phyloP scores from a whole-genome alignment of 2,797 vertebrate species.

The Macropus fuliginosus region DNA sequence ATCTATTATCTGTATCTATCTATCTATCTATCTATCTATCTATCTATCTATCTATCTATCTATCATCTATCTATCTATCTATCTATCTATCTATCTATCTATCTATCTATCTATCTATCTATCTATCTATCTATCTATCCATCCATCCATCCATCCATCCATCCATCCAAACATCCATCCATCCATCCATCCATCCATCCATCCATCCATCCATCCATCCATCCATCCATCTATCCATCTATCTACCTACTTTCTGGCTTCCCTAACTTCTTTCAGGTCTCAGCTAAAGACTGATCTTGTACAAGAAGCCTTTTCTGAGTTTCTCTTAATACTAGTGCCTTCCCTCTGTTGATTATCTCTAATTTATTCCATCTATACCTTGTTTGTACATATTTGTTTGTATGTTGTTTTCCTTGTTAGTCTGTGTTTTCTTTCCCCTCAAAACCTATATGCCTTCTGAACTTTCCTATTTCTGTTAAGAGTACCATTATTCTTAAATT shows the following conservation, averaged over 20 bases:
- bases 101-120: rapidly evolving
- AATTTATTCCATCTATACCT: background rate
- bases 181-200: background rate
- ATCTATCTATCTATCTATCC: rapidly evolving
- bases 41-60: too few relatives aligned
- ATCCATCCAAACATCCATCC: too few relatives aligned
- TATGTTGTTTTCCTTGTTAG: background rate
- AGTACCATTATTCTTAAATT: background rate
- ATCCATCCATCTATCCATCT: too few relatives aligned
- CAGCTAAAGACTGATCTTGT: background rate
- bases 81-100: too few relatives aligned
- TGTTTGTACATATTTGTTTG: background rate
- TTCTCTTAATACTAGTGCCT: background rate
- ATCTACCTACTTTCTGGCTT: background rate
- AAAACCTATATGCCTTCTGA: background rate
- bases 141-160: too few relatives aligned
- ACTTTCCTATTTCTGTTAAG: background rate
- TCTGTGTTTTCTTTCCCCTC: background rate
- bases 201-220: too few relatives aligned
- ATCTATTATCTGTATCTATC: background rate
- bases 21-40: too few relatives aligned
- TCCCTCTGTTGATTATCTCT: background rate
- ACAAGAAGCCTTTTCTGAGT: background rate
- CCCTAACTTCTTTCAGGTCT: background rate
- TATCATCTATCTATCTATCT: too few relatives aligned